Evolutionary conservation across 1,140 invertebrate species (phyloP), one percentile per base, ranked within the genome.

Genomic region (Gryon sp.): DNA sequence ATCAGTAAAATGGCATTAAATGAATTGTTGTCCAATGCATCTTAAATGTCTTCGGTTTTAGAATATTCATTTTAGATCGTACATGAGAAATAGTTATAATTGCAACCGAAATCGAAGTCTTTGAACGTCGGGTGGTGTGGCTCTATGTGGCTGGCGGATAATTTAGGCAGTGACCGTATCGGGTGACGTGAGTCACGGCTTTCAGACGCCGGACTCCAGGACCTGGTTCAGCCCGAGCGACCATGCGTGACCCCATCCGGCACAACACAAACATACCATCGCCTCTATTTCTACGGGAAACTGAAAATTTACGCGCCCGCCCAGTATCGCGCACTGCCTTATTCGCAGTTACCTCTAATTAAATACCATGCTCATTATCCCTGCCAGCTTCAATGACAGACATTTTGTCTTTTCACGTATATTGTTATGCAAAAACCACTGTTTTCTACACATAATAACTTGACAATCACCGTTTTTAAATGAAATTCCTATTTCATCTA

Each of bases 211-310:
- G 82, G 78, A 81, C 81, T 82, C 74, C 81, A 66, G 70, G 69
- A 65, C 60, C 70, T 28, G 81, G 87, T 88, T 88, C 85, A 86
- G 81, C 79, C 81, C 85, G 87, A 87, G 84, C 84, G 78, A 73
- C 87, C 87, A 87, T 86, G 87, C 84, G 83, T 78, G 80, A 86
- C 85, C 81, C 81, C 83, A 86, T 88, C 86, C 85, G 75, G 74
- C 59, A 40, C 45, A 41, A 38, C 55, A 55, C 53, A 60, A 62
- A 62, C 69, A 59, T 46, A 45, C 52, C n/a, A 28, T 43, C 52
- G 73, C 32, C 34, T n/a, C n/a, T 50, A 53, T 75, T 79, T 79
- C 70, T 76, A 76, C 74, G 62, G 80, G 75, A 80, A 79, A 73
- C 66, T 79, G 66, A 79, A 78, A 82, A 75, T 69, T 79, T 79